Base-by-base conservation (phyloP, 2,888 invertebrate genomes). In the Notodonta ziczac region DNA sequence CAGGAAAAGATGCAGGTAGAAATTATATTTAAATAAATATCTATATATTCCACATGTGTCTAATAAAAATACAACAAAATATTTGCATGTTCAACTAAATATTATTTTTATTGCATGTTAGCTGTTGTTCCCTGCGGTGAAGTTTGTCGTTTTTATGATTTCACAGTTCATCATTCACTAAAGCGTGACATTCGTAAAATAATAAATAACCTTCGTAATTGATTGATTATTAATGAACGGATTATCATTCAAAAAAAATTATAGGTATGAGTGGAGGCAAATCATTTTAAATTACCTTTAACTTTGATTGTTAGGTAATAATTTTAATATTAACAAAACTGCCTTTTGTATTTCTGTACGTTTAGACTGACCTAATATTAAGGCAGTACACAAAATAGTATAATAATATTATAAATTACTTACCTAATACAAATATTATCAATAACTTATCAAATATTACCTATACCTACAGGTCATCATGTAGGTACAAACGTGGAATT, bases 121-220 rank as follows among this genome's bases (percentile, higher is more conserved):
- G 40, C 65, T 61, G 54, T 54, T 39, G n/a, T 54, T 54, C 64
- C 69, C 69, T 60, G 64, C 65, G 46, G 65, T 32, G 74, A 24
- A 48, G 59, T 52, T 56, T 50, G 60, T 69, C 52, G 44, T 65
- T 63, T 63, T 69, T 59, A 64, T 72, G 60, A 67, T 72, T 63
- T 73, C 72, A 72, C 73, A 72, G 64, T 57, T 72, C 62, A 70
- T 74, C 55, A 65, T 62, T 70, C 57, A 60, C 40, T 39, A 58
- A 60, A 59, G 24, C 58, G 52, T 66, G 57, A 57, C 50, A 46
- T 61, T 65, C 35, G 60, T 62, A 53, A 61, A 58, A 65, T 60
- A 44, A 56, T 44, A 56, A 61, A 59, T 65, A 64, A 62, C 55
- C 57, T 64, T 61, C 60, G 64, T 60, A 59, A 59, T 46, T 53